phyloP scores from a whole-genome alignment of 2,888 invertebrate genomes.

The Metacarcinus magister region DNA sequence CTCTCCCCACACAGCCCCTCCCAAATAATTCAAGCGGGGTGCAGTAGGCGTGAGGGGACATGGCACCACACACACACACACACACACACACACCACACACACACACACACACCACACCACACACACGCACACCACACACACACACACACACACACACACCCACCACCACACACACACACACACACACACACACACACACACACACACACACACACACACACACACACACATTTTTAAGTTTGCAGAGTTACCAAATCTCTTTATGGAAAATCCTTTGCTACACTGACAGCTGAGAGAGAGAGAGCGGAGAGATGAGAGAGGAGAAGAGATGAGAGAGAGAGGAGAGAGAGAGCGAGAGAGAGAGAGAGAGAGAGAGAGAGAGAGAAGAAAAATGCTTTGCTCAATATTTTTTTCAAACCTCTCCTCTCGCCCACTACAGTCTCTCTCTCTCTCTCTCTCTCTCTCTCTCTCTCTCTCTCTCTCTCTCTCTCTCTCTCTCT shows the following conservation, averaged over 20 bases:
- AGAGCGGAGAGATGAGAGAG: too few relatives aligned
- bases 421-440: background rate
- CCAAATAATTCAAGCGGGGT: conserved; percentile 8
- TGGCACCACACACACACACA: too few relatives aligned
- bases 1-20: background rate
- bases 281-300: background rate
- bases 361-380: conserved; percentile 26
- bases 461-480: background rate
- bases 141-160: conserved; percentile 13
- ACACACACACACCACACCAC: too few relatives aligned
- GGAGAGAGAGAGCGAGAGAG: conserved; percentile 14
- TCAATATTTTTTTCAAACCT: background rate
- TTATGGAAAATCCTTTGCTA: background rate
- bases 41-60: background rate
- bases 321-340: too few relatives aligned
- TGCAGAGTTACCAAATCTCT: background rate
- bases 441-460: conserved; percentile 2
- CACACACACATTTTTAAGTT: too few relatives aligned
- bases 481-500: too few relatives aligned
- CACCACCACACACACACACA: background rate
- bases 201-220: too few relatives aligned
- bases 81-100: too few relatives aligned
- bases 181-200: background rate
- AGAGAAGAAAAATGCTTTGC: background rate
- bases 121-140: too few relatives aligned